Percentiles rank a stretch among this genome's conserved stretches.
phyloP scores from a whole-genome alignment of 2,888 invertebrate genomes.

The Lithophane semibrunnea region DNA sequence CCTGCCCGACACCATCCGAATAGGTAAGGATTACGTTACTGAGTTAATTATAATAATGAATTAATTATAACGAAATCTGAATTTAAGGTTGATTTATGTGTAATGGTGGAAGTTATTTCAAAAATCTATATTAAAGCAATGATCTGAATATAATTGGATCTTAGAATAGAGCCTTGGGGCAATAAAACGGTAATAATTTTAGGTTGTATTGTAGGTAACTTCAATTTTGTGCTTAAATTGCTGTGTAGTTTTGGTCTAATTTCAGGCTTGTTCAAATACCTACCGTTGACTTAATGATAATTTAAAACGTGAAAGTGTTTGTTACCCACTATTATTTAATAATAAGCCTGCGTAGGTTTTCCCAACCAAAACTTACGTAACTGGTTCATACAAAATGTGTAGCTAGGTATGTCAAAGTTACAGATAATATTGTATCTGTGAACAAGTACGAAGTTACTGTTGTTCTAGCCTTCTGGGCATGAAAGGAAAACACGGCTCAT shows the following conservation, averaged over 20 bases:
- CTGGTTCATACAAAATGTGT: neutral
- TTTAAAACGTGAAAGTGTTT: neutral
- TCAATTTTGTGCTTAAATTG: conserved; percentile 2
- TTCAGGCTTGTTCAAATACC: conserved; percentile 7
- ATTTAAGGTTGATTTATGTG: conserved; percentile 56
- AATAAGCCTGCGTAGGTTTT: neutral
- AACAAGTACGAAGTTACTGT: conserved; percentile 37
- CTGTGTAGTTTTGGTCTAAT: neutral
- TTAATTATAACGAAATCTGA: conserved; percentile 43
- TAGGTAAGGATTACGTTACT: conserved; percentile 80
- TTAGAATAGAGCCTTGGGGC: neutral
- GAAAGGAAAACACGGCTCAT: conserved; percentile 25
- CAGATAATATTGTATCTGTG: conserved; percentile 32
- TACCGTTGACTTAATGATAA: neutral
- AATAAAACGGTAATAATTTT: conserved; percentile 19
- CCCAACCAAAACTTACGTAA: conserved; percentile 15
- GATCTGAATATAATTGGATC: conserved; percentile 54
- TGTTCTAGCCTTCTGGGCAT: conserved; percentile 18
- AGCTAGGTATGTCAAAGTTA: conserved; percentile 19
- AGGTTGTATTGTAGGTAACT: neutral
- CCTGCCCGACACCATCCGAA: conserved; percentile 90
- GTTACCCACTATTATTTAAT: neutral
- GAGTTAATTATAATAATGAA: conserved; percentile 54
- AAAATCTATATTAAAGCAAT: conserved; percentile 62
- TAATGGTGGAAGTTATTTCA: conserved; percentile 48